phyloP scores from a whole-genome alignment of 2,888 invertebrate species.

The Saturnia japonica region DNA sequence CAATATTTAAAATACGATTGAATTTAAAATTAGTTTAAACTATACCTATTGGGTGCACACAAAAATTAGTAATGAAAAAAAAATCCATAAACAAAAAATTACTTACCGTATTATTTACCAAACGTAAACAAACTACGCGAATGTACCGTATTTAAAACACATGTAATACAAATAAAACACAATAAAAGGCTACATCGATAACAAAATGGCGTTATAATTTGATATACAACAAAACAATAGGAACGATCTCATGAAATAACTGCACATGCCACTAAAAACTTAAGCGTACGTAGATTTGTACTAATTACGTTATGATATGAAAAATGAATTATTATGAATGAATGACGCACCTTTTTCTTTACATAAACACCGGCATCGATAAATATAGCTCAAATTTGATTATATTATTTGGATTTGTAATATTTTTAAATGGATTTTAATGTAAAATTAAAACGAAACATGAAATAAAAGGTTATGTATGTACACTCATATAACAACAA shows the following conservation, averaged over 20 bases:
- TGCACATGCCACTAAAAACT: conserved; percentile 70
- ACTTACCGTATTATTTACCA: neutral
- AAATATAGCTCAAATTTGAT: conserved; percentile 35
- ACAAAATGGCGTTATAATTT: conserved; percentile 72
- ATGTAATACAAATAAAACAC: conserved; percentile 24
- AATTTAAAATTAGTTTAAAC: neutral
- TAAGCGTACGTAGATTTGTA: conserved; percentile 56
- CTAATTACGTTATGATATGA: conserved; percentile 59
- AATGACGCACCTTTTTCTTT: conserved; percentile 59
- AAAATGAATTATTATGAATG: conserved; percentile 61
- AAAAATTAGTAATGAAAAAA: neutral
- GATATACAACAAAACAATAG: conserved; percentile 67
- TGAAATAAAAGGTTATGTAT: conserved; percentile 70
- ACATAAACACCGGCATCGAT: conserved; percentile 37
- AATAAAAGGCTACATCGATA: conserved; percentile 35
- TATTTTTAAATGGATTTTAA: conserved; percentile 52
- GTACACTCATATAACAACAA: conserved; percentile 72
- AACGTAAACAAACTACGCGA: conserved; percentile 28
- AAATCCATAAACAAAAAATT: neutral
- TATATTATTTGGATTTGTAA: conserved; percentile 44
- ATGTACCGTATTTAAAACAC: conserved; percentile 25
- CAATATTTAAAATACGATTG: neutral
- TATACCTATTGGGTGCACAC: neutral
- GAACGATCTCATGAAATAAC: conserved; percentile 68
- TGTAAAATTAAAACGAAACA: conserved; percentile 66